Conservation (phyloP, 1,140 invertebrate species). For the Hetaerina americana region DNA sequence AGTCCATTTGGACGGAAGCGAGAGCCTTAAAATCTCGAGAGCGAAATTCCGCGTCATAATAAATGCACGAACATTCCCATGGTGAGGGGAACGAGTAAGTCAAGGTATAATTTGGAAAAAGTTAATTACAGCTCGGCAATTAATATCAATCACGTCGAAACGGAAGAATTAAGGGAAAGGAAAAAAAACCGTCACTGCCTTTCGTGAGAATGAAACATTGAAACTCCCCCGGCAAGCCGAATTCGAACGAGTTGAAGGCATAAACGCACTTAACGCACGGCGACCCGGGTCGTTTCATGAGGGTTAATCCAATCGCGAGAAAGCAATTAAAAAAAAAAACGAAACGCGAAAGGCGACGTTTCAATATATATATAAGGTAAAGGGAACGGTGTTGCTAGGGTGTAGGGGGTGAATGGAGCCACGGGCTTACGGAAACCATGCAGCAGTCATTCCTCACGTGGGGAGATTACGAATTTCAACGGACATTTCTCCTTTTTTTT, state of each 20-base stretch:
- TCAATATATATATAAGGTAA: too few species aligned
- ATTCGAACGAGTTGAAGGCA: neutral
- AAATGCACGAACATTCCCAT: too few species aligned
- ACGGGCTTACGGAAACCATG: too few species aligned
- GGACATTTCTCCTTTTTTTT: too few species aligned
- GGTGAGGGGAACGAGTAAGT: too few species aligned
- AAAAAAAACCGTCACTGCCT: neutral
- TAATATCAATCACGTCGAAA: neutral
- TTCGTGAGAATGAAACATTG: neutral
- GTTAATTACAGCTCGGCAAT: neutral
- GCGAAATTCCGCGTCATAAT: too few species aligned
- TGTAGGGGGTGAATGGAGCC: too few species aligned
- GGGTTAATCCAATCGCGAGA: neutral
- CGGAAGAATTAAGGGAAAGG: neutral
- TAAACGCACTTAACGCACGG: neutral
- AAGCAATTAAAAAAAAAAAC: neutral
- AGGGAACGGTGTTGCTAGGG: too few species aligned
- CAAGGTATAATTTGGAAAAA: neutral
- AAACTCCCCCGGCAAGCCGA: neutral
- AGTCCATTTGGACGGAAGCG: too few species aligned
- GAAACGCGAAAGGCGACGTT: neutral
- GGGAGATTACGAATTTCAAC: too few species aligned
- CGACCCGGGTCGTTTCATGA: neutral
- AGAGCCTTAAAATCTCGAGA: too few species aligned
- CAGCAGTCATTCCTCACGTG: too few species aligned